These are phyloP conservation scores for Chrysodeixis includens DNA, from an alignment of 2,888 invertebrate genomes.

Conservation along the genomic window DNA sequence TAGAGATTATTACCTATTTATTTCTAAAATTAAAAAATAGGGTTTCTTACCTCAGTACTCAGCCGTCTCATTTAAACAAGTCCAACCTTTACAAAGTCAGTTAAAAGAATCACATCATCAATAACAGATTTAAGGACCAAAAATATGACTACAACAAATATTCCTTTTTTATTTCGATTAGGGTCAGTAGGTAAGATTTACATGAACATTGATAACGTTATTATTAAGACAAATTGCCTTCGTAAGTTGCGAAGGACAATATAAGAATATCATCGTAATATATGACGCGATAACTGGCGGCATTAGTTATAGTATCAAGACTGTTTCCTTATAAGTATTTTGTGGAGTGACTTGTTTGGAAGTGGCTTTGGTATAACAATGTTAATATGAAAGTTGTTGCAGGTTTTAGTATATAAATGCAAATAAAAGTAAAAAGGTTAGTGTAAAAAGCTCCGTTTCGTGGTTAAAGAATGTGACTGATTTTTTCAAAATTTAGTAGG, in stretches of 20 bases:
- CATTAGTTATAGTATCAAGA: background rate
- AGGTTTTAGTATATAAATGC: too few species aligned
- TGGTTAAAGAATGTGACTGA: too few species aligned
- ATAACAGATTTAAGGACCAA: too few species aligned
- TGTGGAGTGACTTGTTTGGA: background rate
- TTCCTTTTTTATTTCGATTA: background rate
- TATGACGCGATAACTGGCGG: slow-evolving; percentile 6
- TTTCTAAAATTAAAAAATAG: too few species aligned
- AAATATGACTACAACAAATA: background rate
- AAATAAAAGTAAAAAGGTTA: too few species aligned
- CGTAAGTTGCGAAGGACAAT: slow-evolving; percentile 3
- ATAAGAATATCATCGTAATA: slow-evolving; percentile 5
- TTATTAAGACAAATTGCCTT: slow-evolving; percentile 3
- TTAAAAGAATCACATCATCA: too few species aligned
- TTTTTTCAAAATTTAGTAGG: too few species aligned
- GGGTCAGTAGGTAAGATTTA: slow-evolving; percentile 7
- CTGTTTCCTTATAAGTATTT: background rate
- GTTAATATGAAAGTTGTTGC: background rate
- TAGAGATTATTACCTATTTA: too few species aligned
- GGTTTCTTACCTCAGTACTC: too few species aligned
- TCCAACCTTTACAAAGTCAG: too few species aligned
- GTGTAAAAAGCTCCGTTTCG: too few species aligned
- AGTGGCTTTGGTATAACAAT: background rate
- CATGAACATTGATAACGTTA: slow-evolving; percentile 2
- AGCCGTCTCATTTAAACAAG: too few species aligned